These are phyloP conservation scores for Ibycter americanus DNA, from an alignment of 2,797 vertebrate genomes.

Conservation along the genomic window DNA sequence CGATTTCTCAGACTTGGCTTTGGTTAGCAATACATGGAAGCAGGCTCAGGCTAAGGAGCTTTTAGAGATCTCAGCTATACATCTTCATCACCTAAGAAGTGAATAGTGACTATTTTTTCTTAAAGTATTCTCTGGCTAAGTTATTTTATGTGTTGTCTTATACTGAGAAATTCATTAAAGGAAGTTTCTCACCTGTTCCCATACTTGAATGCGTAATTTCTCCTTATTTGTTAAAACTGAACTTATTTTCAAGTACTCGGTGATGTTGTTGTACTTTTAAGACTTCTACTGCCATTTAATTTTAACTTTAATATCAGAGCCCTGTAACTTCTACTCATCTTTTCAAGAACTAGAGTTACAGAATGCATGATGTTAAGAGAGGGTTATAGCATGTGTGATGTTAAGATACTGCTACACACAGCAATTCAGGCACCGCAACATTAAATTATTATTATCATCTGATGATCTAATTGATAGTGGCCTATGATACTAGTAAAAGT, in stretches of 20 bases:
- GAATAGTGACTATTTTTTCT: not conserved
- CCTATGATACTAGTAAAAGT: not conserved
- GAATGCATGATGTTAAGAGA: not conserved
- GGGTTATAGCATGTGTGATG: not conserved
- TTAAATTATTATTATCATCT: not conserved
- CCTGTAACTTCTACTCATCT: not conserved
- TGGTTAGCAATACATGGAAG: not conserved
- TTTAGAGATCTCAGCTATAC: not conserved
- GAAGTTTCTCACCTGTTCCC: not conserved
- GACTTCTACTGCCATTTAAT: not conserved
- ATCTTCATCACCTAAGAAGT: not conserved
- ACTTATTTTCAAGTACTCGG: not conserved
- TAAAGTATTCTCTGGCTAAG: not conserved
- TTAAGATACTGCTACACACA: not conserved
- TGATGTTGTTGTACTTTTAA: not conserved
- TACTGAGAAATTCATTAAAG: not conserved
- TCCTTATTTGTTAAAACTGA: not conserved
- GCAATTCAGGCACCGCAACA: not conserved
- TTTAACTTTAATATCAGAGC: not conserved
- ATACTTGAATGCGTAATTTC: not conserved
- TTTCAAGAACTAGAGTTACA: not conserved
- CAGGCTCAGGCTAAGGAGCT: not conserved
- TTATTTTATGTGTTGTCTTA: not conserved
- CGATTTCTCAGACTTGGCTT: constrained; percentile 55
- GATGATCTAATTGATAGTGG: not conserved